Evolutionary conservation across 2,888 invertebrate species (phyloP), one percentile per base, ranked within the genome.

Genomic region (Dexiosoma caninum): DNA sequence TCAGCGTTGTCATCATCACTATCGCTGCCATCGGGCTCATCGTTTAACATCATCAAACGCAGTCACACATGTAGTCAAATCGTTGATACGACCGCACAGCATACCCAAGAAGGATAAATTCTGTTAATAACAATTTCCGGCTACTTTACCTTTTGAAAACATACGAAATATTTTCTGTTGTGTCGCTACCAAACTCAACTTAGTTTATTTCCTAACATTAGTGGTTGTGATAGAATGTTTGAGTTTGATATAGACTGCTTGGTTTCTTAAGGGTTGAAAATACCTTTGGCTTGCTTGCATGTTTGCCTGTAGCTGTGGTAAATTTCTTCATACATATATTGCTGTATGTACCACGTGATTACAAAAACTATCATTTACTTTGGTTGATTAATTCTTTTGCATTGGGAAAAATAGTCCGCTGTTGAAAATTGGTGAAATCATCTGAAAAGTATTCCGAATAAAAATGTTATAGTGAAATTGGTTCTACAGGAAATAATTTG

Each of bases 51-150:
- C n/a, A 49, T 14, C n/a, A 8, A 27, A 60, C 35, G 35, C 35
- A 70, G 2, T 23, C 8, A 19, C 10, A 53, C 5, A 7, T 16
- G 16, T 9, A 30, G 30, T 12, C 51, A 46, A 74, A 27, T 62
- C 42, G 30, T 69, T 30, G 62, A 66, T n/a, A 64, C 49, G 69
- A 64, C 66, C 66, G 59, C 62, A 76, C 71, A 60, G 71, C 57
- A 79, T 70, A 79, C 57, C 42, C 74, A 64, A 60, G 19, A 70
- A 67, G 71, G 60, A 80, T 57, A 57, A 49, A 66, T 49, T 35
- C 16, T 9, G 10, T 59, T 21, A 53, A 23, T 27, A 14, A 21
- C 19, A 67, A 60, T 37, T 81, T 71, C 71, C 76, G 69, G 44
- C 19, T 21, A 40, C 21, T 8, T 40, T n/a, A n/a, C 16, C 19